Percentiles rank a stretch among this genome's conserved stretches.
Conservation (phyloP, 2,888 invertebrate genomes). For the Caenorhabditis uteleia region DNA sequence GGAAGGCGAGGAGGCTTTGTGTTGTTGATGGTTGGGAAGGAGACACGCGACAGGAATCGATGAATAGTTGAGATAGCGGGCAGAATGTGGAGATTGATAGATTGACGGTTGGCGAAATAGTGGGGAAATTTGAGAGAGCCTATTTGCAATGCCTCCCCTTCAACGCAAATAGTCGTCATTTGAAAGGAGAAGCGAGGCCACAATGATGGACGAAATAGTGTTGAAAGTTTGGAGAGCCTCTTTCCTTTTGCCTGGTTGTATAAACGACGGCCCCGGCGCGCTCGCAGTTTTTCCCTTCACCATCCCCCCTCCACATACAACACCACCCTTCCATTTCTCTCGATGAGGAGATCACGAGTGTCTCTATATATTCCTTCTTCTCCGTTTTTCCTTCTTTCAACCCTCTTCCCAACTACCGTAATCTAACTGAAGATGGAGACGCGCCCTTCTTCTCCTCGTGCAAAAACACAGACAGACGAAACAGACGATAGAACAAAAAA, state of each 20-base stretch:
- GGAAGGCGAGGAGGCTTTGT: too few species aligned
- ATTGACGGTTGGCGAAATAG: conserved; percentile 3
- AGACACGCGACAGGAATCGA: conserved; percentile 7
- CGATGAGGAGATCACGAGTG: conserved; percentile 13
- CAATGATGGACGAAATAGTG: conserved; percentile 7
- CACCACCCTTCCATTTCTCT: conserved; percentile 5
- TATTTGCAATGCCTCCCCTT: neutral
- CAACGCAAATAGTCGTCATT: conserved; percentile 19
- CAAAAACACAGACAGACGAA: neutral
- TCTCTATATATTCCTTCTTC: too few species aligned
- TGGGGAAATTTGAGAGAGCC: neutral
- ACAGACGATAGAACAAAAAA: too few species aligned
- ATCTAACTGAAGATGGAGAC: too few species aligned
- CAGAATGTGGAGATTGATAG: conserved; percentile 1
- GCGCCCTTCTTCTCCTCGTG: too few species aligned
- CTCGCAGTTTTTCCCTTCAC: conserved; percentile 15
- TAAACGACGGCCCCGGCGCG: conserved; percentile 14
- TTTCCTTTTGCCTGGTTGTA: too few species aligned
- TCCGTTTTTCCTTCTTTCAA: too few species aligned
- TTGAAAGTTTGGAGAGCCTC: neutral
- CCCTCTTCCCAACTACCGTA: conserved; percentile 14
- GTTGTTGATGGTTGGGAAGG: too few species aligned
- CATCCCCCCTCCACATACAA: conserved; percentile 15
- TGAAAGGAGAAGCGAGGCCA: conserved; percentile 31
- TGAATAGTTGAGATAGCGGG: conserved; percentile 2